Percentiles rank a stretch among this genome's conserved stretches.
Evolutionary conservation across 2,113 vertebrate species (phyloP).

Genomic region (Mastomys natalensis): DNA sequence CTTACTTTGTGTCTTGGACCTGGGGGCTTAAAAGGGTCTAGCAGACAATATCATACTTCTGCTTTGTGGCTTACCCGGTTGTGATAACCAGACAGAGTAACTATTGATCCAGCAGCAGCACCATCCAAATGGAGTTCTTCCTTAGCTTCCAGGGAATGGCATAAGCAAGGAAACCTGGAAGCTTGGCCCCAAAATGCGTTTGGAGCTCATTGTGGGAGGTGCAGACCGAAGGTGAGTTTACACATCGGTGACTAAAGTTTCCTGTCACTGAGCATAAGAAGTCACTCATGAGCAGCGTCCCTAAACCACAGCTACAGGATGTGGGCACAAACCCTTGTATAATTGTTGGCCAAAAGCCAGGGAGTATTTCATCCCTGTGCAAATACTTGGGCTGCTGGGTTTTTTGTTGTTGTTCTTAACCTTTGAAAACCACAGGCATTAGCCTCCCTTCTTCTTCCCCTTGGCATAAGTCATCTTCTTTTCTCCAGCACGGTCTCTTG

Average conservation of each 20-base stretch:
- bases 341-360: conserved; percentile 77
- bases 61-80: neutral
- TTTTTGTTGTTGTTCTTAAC: conserved; percentile 69
- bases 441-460: conserved; percentile 77
- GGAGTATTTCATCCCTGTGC: conserved; percentile 79
- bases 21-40: conserved; percentile 1
- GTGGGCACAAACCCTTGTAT: conserved; percentile 80
- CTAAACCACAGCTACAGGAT: conserved; percentile 84
- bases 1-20: neutral
- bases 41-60: neutral
- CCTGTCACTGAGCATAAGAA: conserved; percentile 80
- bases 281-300: conserved; percentile 83
- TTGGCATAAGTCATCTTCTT: conserved; percentile 78
- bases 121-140: neutral
- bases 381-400: conserved; percentile 70
- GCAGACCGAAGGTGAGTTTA: conserved; percentile 78
- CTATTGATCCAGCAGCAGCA: neutral
- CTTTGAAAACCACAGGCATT: conserved; percentile 83
- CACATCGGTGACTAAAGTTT: conserved; percentile 80
- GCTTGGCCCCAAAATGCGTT: neutral
- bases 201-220: conserved; percentile 65
- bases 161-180: conserved; percentile 43
- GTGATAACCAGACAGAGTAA: neutral
- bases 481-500: conserved; percentile 70
- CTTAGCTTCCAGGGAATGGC: neutral